A percentile compares a stretch with the other conserved stretches of the same genome.
phyloP scores from a whole-genome alignment of 2,888 invertebrate genomes.

The Mesoligia furuncula region DNA sequence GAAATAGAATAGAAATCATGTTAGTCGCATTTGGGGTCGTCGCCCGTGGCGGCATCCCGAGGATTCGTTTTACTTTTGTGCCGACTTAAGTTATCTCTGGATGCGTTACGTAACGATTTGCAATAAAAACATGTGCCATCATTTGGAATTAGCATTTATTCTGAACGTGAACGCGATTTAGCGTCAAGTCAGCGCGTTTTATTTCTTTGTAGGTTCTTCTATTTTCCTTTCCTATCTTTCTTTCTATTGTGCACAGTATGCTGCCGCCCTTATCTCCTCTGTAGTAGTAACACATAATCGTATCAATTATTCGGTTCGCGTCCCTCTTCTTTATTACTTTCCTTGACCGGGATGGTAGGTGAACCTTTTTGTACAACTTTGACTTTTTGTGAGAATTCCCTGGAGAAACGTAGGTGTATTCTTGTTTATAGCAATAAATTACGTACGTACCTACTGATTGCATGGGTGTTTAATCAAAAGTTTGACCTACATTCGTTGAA shows the following conservation, averaged over 20 bases:
- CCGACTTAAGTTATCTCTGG: constrained; percentile 56
- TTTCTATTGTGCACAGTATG: constrained; percentile 60
- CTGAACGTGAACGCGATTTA: constrained; percentile 22
- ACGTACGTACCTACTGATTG: constrained; percentile 51
- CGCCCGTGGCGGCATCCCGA: constrained; percentile 57
- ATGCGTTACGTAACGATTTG: constrained; percentile 59
- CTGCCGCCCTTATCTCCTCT: constrained; percentile 70
- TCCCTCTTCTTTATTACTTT: constrained; percentile 87
- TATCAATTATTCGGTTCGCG: constrained; percentile 89
- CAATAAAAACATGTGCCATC: constrained; percentile 50
- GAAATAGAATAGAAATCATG: constrained; percentile 70
- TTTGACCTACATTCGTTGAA: constrained; percentile 38
- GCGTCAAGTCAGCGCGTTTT: constrained; percentile 34
- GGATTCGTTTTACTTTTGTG: constrained; percentile 59
- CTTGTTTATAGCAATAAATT: constrained; percentile 62
- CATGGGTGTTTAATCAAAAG: constrained; percentile 47
- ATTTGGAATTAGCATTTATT: constrained; percentile 45
- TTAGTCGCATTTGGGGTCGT: constrained; percentile 64
- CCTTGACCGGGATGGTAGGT: constrained; percentile 76
- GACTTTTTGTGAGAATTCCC: constrained; percentile 70
- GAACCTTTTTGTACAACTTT: constrained; percentile 74
- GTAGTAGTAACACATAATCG: constrained; percentile 86
- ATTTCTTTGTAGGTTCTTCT: constrained; percentile 30
- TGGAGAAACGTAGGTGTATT: constrained; percentile 52
- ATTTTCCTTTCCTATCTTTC: constrained; percentile 3